phyloP scores from a whole-genome alignment of 2,888 invertebrate genomes.

The Glyphotaelius pellucidus region DNA sequence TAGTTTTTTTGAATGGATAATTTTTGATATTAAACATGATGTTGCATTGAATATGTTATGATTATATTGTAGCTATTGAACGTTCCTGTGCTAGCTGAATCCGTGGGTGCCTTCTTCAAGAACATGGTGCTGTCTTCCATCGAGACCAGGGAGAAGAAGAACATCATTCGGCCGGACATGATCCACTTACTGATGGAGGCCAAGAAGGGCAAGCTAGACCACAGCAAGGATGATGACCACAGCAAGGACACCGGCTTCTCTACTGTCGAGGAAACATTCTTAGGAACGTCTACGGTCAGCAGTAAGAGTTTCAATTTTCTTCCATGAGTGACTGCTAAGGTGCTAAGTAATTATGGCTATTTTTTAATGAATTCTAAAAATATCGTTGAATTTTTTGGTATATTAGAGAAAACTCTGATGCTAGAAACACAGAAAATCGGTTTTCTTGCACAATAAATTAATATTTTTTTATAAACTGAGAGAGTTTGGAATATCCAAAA shows the following conservation, averaged over 20 bases:
- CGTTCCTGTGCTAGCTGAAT: conserved; percentile 76
- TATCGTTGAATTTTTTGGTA: too few species aligned
- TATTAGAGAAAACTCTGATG: too few species aligned
- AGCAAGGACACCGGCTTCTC: conserved; percentile 71
- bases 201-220: conserved; percentile 69
- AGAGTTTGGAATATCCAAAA: too few species aligned
- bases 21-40: too few species aligned
- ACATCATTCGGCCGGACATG: conserved; percentile 77
- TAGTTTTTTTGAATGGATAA: background rate
- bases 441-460: too few species aligned
- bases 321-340: background rate
- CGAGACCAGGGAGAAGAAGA: conserved; percentile 72
- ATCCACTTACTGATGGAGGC: conserved; percentile 77
- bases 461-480: too few species aligned
- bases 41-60: background rate
- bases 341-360: too few species aligned
- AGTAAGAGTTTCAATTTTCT: background rate
- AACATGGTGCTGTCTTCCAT: conserved; percentile 70
- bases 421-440: too few species aligned
- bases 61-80: background rate
- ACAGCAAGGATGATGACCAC: conserved; percentile 71
- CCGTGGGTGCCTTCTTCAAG: conserved; percentile 71
- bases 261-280: conserved; percentile 72
- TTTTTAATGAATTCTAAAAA: too few species aligned
- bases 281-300: conserved; percentile 68